Evolutionary conservation across 1,140 invertebrate genomes (phyloP), one percentile per base, ranked within the genome.

Genomic region (Contarinia nasturtii): DNA sequence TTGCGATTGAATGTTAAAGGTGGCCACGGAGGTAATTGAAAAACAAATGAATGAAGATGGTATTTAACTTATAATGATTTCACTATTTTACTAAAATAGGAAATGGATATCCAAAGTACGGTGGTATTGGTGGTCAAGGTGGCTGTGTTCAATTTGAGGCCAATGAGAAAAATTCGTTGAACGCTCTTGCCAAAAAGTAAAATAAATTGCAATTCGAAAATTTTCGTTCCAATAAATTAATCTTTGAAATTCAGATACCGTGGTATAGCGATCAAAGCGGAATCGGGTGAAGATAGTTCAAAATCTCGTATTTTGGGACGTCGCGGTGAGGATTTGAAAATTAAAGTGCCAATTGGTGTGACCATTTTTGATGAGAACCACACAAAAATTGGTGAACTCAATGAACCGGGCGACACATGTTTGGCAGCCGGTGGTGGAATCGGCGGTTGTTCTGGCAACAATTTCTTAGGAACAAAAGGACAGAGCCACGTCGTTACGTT

Each of bases 121-220:
- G 86, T 12, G 89, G 88, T 5, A 58, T 82, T 10, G 89, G 90
- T 19, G 90, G 90, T 0, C 74, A 76, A 60, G 90, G 90, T 15
- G 90, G 90, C 14, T 76, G 82, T 67, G 75, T 94, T 12, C 77
- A 75, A 57, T 65, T 85, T 15, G 57, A 76, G 33, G 82, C 78
- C 0, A 74, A 75, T 50, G 75, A 85, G 54, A 61, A 64, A 10
- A 53, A 75, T 2, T 74, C 68, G 36, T 61, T 90, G 3, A 64
- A 66, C 33, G 65, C 67, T 22, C 64, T 88, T 8, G 56, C 63
- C 14, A 61, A 58, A 44, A 65, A 65, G 7, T 51, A 21, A 46
- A 45, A 19, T 41, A 21, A 21, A 37, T 18, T 8, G 37, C 27
- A 27, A 27, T 10, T 46, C 18, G 8, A 10, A 46, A 14, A 33